Evolutionary conservation across 2,888 invertebrate species (phyloP), one percentile per base, ranked within the genome.

Genomic region (Agonopterix heracliana): DNA sequence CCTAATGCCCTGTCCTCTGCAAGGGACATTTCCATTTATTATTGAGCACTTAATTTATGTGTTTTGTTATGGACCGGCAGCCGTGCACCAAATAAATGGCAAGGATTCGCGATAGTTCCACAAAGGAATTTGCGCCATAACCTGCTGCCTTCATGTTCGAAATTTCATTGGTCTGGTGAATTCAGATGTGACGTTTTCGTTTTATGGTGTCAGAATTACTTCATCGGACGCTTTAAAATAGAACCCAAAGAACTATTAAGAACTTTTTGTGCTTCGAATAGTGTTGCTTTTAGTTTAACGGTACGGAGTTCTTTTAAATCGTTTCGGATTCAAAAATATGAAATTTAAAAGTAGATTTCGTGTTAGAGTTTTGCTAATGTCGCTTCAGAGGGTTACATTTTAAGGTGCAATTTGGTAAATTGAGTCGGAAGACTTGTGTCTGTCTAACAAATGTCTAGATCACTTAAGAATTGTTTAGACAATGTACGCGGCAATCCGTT

Each of bases 31-130:
- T 86, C 88, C 89, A 89, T 89, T 89, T 89, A 89, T 89, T 89
- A 89, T 88, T 88, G 88, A 87, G 88, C 87, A 87, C 89, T 88
- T 89, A 89, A 89, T 89, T 89, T 89, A 89, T 89, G 88, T 88
- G 88, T 88, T 87, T 88, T 87, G 86, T 87, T 85, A 87, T 88
- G 87, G 88, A 84, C 88, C 85, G 75, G 74, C 66, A 63, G 66
- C 54, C 60, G 55, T 61, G 66, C 64, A 65, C 66, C 53, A 57
- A 61, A 54, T 59, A 71, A 74, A 69, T 55, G 66, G 54, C 61
- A 57, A 52, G 64, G 60, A 64, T 61, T 54, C 41, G 43, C 50
- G 41, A 49, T 13, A 36, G 4, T 34, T 35, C 14, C 36, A 41
- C 42, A 45, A 9, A 35, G 12, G 3, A 68, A 60, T 60, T 60